A percentile compares a stretch with the other conserved stretches of the same genome.
Conservation (phyloP, 2,888 invertebrate genomes). For the Temnothorax rugatulus region DNA sequence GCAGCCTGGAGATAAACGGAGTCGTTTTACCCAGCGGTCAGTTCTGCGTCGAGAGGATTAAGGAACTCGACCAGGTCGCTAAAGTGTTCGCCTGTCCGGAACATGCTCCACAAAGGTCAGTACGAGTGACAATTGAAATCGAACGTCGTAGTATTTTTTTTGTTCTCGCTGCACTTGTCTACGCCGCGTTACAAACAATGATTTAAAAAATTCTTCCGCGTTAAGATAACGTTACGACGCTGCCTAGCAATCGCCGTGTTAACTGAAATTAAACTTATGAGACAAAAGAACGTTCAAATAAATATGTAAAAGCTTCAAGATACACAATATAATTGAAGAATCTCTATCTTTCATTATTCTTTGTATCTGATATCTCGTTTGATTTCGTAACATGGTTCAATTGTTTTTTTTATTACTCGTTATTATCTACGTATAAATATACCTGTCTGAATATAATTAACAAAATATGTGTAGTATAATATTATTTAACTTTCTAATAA, state of each 20-base stretch:
- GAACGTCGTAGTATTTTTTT: neutral
- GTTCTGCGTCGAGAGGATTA: slow-evolving; percentile 85
- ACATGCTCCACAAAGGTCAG: slow-evolving; percentile 86
- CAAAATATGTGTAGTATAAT: too few relatives aligned
- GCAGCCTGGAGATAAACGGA: slow-evolving; percentile 87
- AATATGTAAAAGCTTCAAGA: neutral
- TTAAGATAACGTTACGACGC: neutral
- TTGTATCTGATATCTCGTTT: neutral
- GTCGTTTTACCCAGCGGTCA: slow-evolving; percentile 84
- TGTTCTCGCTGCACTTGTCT: neutral
- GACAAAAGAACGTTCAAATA: neutral
- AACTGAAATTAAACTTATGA: neutral
- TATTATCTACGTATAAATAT: neutral
- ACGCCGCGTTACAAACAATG: neutral
- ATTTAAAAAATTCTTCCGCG: neutral
- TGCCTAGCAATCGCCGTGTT: neutral
- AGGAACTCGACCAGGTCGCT: slow-evolving; percentile 83
- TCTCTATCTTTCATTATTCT: neutral
- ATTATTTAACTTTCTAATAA: neutral
- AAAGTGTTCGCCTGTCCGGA: slow-evolving; percentile 90
- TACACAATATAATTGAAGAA: neutral
- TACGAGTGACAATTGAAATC: neutral
- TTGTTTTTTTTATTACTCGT: neutral
- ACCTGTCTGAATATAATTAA: too few relatives aligned
- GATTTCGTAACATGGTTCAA: neutral